Evolutionary conservation across 2,888 invertebrate genomes (phyloP).

Genomic region (Agonum fuliginosum): DNA sequence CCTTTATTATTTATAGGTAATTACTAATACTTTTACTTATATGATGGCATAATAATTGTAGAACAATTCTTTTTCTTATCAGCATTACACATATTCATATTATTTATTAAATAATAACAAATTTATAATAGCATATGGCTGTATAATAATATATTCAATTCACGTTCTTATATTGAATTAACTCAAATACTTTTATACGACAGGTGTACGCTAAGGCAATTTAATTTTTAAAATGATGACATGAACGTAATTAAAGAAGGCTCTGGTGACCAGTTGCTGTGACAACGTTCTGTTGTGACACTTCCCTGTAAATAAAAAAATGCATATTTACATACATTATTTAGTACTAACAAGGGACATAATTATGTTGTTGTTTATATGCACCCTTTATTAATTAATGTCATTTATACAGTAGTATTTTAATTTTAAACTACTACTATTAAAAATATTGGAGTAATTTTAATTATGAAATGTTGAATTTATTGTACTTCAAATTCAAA

Average conservation of each 20-base stretch:
- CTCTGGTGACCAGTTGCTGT: neutral
- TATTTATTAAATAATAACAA: too few relatives aligned
- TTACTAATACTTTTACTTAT: too few relatives aligned
- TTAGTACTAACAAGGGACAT: constrained; percentile 14
- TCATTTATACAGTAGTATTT: neutral
- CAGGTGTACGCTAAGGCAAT: constrained; percentile 20
- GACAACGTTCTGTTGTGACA: neutral
- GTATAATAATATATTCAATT: constrained; percentile 20
- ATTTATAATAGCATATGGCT: too few relatives aligned
- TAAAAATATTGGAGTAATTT: too few relatives aligned
- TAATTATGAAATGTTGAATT: too few relatives aligned
- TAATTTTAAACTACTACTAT: neutral
- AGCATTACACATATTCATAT: neutral
- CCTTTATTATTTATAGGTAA: too few relatives aligned
- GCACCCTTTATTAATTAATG: constrained; percentile 28
- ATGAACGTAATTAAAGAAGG: constrained; percentile 8
- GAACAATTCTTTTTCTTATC: neutral
- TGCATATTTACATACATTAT: constrained; percentile 31
- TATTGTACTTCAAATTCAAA: too few relatives aligned
- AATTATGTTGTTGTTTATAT: constrained; percentile 32
- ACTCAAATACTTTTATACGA: neutral
- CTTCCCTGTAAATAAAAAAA: too few relatives aligned
- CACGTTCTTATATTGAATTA: constrained; percentile 28
- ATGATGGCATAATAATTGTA: too few relatives aligned
- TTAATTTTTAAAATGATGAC: constrained; percentile 35